Conservation (phyloP, 2,113 vertebrate species). For the Albula glossodonta region DNA sequence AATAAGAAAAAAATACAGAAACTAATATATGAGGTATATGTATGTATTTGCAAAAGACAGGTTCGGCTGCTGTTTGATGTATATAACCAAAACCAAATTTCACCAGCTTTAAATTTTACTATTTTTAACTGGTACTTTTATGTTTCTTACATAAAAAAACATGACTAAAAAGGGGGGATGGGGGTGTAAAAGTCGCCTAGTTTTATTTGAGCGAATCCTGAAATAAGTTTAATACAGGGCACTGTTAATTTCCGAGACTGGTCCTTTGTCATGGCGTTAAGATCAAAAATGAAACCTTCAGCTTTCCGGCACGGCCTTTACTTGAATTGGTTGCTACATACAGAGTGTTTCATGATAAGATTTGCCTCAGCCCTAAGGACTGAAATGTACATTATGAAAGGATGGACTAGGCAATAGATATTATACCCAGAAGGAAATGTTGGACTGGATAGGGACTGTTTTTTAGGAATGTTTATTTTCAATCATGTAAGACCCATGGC, state of each 20-base stretch:
- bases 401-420: slow-evolving; percentile 40
- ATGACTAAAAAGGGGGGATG: slow-evolving; percentile 29
- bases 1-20: slow-evolving; percentile 6
- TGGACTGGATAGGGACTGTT: slow-evolving; percentile 31
- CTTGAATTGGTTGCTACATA: slow-evolving; percentile 26
- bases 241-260: slow-evolving; percentile 41
- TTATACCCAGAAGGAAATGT: slow-evolving; percentile 15
- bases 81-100: slow-evolving; percentile 54
- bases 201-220: slow-evolving; percentile 1
- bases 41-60: slow-evolving; percentile 8
- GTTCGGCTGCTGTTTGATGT: slow-evolving; percentile 43
- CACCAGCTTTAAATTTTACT: slow-evolving; percentile 65
- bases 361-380: slow-evolving; percentile 67
- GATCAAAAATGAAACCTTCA: background rate
- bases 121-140: slow-evolving; percentile 48
- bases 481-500: slow-evolving; percentile 66
- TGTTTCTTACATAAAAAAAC: slow-evolving; percentile 40
- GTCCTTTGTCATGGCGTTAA: background rate
- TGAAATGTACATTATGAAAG: slow-evolving; percentile 49
- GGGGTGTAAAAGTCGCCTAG: background rate
- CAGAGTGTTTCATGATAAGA: slow-evolving; percentile 53
- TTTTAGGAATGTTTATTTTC: slow-evolving; percentile 71
- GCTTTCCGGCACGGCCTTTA: slow-evolving; percentile 35
- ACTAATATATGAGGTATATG: background rate
- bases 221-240: slow-evolving; percentile 1